Evolutionary conservation across 2,888 invertebrate genomes (phyloP).

Genomic region (Ephialtes manifestator): DNA sequence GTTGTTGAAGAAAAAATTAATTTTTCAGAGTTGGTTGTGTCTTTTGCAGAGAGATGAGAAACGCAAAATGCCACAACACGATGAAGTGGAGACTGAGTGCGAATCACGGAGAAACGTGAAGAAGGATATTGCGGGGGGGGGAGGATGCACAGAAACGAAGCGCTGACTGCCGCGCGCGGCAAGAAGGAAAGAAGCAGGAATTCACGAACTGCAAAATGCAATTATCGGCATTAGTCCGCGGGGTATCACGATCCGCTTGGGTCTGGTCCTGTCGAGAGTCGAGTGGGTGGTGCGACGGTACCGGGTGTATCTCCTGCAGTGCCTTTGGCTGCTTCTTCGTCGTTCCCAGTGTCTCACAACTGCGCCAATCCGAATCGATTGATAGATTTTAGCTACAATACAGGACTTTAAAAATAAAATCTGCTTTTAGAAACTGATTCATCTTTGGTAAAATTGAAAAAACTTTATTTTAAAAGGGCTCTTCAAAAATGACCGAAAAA

Average conservation of each 20-base stretch:
- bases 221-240: conserved; percentile 85
- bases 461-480: neutral
- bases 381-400: neutral
- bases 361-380: conserved; percentile 9
- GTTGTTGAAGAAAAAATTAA: neutral
- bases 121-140: conserved; percentile 47
- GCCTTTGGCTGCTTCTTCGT: conserved; percentile 26
- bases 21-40: neutral
- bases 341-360: conserved; percentile 12
- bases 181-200: conserved; percentile 81
- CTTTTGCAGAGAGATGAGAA: conserved; percentile 26
- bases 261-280: conserved; percentile 74
- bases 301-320: conserved; percentile 73
- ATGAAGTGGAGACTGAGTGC: conserved; percentile 42
- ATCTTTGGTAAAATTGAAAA: neutral
- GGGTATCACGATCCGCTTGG: conserved; percentile 84
- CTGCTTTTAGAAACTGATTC: neutral
- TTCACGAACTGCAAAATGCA: conserved; percentile 85
- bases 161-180: conserved; percentile 70
- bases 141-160: conserved; percentile 68
- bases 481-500: neutral
- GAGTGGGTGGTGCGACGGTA: conserved; percentile 78
- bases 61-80: conserved; percentile 14
- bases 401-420: neutral
- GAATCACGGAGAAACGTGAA: conserved; percentile 61